phyloP scores from a whole-genome alignment of 1,140 invertebrate species.

The Microplitis demolitor region DNA sequence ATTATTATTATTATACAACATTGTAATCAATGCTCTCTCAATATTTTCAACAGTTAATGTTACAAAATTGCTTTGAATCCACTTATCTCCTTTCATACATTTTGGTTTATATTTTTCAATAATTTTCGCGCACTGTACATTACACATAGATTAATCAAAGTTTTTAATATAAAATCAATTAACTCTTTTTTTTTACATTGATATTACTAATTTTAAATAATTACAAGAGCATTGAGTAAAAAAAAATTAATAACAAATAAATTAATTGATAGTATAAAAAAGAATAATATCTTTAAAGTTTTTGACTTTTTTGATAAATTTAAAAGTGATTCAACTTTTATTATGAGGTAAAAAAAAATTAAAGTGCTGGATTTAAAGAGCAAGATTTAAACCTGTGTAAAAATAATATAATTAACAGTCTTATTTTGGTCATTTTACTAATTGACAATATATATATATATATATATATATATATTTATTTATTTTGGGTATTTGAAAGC shows the following conservation, averaged over 20 bases:
- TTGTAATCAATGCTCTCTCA: neutral
- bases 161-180: too few species aligned
- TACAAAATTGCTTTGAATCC: slow-evolving; percentile 22
- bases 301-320: neutral
- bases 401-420: slow-evolving; percentile 8
- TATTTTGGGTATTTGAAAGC: neutral
- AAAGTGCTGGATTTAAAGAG: too few species aligned
- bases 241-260: too few species aligned
- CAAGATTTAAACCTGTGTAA: too few species aligned
- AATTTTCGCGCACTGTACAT: neutral
- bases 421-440: neutral
- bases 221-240: too few species aligned
- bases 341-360: neutral
- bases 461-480: neutral
- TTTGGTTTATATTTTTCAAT: neutral
- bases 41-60: slow-evolving; percentile 15
- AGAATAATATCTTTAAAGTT: too few species aligned
- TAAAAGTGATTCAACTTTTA: neutral
- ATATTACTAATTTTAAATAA: too few species aligned
- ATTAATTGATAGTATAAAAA: too few species aligned
- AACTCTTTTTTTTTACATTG: too few species aligned
- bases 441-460: neutral
- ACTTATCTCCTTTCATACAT: neutral
- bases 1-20: slow-evolving; percentile 1
- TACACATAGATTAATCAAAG: neutral